Evolutionary conservation across 2,113 vertebrate genomes (phyloP).

Genomic region (Istiophorus platypterus): DNA sequence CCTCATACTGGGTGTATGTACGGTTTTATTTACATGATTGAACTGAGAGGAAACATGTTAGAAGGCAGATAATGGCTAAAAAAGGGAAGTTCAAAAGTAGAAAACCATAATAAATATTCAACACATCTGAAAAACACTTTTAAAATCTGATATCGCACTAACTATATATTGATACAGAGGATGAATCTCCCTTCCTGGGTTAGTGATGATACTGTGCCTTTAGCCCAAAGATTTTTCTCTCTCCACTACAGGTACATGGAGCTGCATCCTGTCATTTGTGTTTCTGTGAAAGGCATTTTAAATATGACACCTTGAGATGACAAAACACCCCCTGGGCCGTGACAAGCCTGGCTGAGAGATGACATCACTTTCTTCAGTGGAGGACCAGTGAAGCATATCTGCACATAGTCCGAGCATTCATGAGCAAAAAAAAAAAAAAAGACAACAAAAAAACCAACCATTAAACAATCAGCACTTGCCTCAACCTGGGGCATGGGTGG

Average conservation of each 20-base stretch:
- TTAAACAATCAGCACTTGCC: slow-evolving; percentile 29
- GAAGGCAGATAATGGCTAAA: neutral
- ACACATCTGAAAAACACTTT: neutral
- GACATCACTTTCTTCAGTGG: slow-evolving; percentile 73
- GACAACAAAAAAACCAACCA: too few relatives aligned
- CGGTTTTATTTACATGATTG: slow-evolving; percentile 44
- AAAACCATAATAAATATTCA: neutral
- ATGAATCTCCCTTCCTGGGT: slow-evolving; percentile 7
- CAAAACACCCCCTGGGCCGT: slow-evolving; percentile 68
- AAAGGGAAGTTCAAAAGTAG: neutral
- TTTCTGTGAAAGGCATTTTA: slow-evolving; percentile 66
- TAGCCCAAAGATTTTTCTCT: slow-evolving; percentile 15
- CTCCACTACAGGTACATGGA: slow-evolving; percentile 67
- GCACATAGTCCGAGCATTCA: slow-evolving; percentile 38
- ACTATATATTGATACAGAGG: neutral
- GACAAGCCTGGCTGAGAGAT: slow-evolving; percentile 68
- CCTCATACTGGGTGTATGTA: slow-evolving; percentile 8
- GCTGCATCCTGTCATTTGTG: slow-evolving; percentile 70
- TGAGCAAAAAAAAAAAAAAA: neutral
- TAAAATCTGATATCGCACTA: neutral
- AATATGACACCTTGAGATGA: slow-evolving; percentile 72
- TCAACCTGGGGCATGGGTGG: slow-evolving; percentile 25
- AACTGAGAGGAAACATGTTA: neutral
- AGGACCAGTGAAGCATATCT: slow-evolving; percentile 58
- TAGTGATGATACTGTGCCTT: slow-evolving; percentile 9